phyloP scores from a whole-genome alignment of 2,888 invertebrate species.

The Arge pagana region DNA sequence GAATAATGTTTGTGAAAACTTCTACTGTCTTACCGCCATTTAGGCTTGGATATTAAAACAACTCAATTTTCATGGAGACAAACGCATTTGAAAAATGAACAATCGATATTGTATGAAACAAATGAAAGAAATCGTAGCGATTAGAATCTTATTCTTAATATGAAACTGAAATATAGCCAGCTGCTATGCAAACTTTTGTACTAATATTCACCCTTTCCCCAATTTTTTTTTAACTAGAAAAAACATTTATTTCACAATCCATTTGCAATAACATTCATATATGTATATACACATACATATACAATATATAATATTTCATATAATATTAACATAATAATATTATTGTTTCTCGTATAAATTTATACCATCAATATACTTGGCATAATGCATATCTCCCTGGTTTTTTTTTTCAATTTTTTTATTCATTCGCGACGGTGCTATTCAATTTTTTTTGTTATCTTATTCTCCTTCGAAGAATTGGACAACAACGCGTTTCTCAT shows the following conservation, averaged over 20 bases:
- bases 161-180: too few species aligned
- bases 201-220: too few species aligned
- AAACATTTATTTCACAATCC: conserved; percentile 50
- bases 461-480: conserved; percentile 25
- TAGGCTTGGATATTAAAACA: too few species aligned
- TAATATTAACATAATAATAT: conserved; percentile 39
- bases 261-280: conserved; percentile 42
- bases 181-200: too few species aligned
- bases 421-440: not conserved
- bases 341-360: not conserved
- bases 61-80: too few species aligned
- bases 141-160: too few species aligned
- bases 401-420: not conserved
- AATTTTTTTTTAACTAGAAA: conserved; percentile 37
- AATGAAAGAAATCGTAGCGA: too few species aligned
- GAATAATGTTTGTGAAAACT: too few species aligned
- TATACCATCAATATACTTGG: conserved; percentile 6
- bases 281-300: conserved; percentile 15
- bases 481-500: conserved; percentile 31
- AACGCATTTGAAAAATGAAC: too few species aligned
- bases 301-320: conserved; percentile 37
- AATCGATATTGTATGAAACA: too few species aligned
- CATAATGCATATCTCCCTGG: not conserved
- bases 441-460: not conserved
- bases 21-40: too few species aligned